Percentiles rank a stretch among this genome's conserved stretches.
Conservation (phyloP, 2,113 vertebrate species). For the Phylloscopus trochilus region DNA sequence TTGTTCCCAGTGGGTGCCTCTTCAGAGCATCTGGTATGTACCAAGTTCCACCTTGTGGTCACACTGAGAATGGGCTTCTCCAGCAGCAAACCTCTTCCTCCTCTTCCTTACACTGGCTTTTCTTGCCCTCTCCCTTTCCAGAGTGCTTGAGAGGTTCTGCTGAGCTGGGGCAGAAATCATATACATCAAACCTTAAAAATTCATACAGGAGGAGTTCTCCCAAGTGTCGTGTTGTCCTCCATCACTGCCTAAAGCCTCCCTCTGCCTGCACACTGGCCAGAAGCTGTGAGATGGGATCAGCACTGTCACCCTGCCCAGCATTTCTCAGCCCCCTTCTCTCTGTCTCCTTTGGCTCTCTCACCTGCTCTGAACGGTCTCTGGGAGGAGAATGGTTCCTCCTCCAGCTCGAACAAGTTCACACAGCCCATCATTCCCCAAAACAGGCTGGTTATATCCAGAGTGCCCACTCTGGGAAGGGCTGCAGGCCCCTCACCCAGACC, state of each 20-base stretch:
- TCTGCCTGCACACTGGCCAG: not conserved
- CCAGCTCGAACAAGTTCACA: not conserved
- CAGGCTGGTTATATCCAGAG: not conserved
- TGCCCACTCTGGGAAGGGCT: not conserved
- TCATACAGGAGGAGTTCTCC: not conserved
- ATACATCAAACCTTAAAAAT: not conserved
- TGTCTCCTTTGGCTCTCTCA: not conserved
- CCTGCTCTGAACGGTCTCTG: not conserved
- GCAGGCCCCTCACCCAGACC: not conserved
- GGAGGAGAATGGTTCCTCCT: not conserved
- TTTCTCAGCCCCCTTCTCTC: not conserved
- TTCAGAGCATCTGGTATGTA: not conserved
- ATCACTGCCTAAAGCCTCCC: not conserved
- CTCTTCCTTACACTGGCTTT: not conserved
- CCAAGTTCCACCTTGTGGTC: constrained; percentile 70
- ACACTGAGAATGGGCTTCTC: constrained; percentile 17
- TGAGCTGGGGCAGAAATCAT: not conserved
- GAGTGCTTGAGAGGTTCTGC: not conserved
- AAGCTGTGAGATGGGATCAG: fast-evolving
- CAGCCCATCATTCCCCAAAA: not conserved
- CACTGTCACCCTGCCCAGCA: not conserved
- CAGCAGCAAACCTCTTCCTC: not conserved
- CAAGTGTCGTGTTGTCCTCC: not conserved
- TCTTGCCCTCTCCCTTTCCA: not conserved
- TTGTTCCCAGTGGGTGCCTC: not conserved